Evolutionary conservation across 2,797 vertebrate genomes (phyloP), one percentile per base, ranked within the genome.

Genomic region (Sebastiscus albofasciatus): DNA sequence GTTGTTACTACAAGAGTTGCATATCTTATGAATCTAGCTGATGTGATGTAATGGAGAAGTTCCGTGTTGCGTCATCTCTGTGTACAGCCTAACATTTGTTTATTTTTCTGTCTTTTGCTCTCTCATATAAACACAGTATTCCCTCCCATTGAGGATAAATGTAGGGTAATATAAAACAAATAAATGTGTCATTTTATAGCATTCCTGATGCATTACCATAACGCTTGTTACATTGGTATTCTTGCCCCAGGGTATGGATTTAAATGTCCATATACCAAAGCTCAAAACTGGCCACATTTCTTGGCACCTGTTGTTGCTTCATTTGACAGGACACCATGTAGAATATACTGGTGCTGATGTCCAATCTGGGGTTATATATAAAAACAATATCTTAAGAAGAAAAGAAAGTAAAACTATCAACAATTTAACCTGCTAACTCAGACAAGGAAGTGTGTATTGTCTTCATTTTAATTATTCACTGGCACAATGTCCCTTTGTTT

Each of bases 401-500:
- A 74, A 46, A 55, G 2, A 31, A 42, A 27, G 3, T 22, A 1
- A 2, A 61, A 22, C 11, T 2, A 16, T 58, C 10, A 29, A 39
- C 66, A 58, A n/a, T 8, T 1, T 22, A 20, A 2, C 31, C n/a
- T 56, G 54, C 36, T 34, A 16, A 3, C n/a, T 71, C 6, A 55
- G 18, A 72, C 7, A 8, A 68, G 49, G 22, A 46, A 52, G n/a
- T 58, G 56, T 75, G 16, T 36, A 3, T 49, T 60, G 36, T 66
- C 11, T 42, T 66, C 12, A 6, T 49, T 66, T 55, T 16, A 26
- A 56, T 59, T 24, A 52, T 67, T 73, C 1, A 82, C 33, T 64
- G 22, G 29, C 46, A 24, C 34, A 27, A 52, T 74, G 42, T 81
- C 58, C 59, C 10, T 10, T 54, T 87, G 46, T 95, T 95, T 85